phyloP scores from a whole-genome alignment of 2,113 vertebrate species.

The Neogobius melanostomus region DNA sequence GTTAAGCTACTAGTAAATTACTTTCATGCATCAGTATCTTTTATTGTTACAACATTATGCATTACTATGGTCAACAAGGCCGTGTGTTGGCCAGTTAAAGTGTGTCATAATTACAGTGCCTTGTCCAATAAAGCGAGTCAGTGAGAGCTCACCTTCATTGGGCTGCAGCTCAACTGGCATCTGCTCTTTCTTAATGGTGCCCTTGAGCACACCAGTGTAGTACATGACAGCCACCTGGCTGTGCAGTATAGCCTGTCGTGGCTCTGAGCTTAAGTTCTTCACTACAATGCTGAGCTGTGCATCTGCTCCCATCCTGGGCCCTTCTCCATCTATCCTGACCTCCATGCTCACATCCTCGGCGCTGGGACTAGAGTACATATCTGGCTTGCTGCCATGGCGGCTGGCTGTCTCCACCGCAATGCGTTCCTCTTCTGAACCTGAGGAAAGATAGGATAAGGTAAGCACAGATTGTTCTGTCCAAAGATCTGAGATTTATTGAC shows the following conservation, averaged over 20 bases:
- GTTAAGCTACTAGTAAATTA: background rate
- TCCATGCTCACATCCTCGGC: slow-evolving; percentile 77
- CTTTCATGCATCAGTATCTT: background rate
- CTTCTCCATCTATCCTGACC: slow-evolving; percentile 82
- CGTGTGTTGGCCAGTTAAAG: background rate
- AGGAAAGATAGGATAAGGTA: background rate
- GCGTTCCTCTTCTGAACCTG: slow-evolving; percentile 81
- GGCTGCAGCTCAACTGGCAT: slow-evolving; percentile 68
- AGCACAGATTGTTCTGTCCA: slow-evolving; percentile 10
- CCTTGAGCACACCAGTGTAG: slow-evolving; percentile 85
- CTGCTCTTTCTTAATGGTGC: slow-evolving; percentile 80
- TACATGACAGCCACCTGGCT: slow-evolving; percentile 84
- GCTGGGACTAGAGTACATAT: slow-evolving; percentile 67
- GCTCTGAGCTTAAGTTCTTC: slow-evolving; percentile 74
- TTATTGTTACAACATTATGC: background rate
- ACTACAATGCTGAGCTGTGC: slow-evolving; percentile 75
- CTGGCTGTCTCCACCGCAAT: slow-evolving; percentile 87
- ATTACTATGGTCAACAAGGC: background rate
- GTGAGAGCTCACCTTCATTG: slow-evolving; percentile 70
- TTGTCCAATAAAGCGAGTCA: background rate
- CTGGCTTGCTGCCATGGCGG: slow-evolving; percentile 82
- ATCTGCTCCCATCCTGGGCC: slow-evolving; percentile 79
- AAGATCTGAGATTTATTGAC: slow-evolving; percentile 21
- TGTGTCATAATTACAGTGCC: background rate
- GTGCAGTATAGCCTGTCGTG: slow-evolving; percentile 78